Evolutionary conservation across 2,113 vertebrate species (phyloP), one percentile per base, ranked within the genome.

Genomic region (Melanotaenia duboulayi): DNA sequence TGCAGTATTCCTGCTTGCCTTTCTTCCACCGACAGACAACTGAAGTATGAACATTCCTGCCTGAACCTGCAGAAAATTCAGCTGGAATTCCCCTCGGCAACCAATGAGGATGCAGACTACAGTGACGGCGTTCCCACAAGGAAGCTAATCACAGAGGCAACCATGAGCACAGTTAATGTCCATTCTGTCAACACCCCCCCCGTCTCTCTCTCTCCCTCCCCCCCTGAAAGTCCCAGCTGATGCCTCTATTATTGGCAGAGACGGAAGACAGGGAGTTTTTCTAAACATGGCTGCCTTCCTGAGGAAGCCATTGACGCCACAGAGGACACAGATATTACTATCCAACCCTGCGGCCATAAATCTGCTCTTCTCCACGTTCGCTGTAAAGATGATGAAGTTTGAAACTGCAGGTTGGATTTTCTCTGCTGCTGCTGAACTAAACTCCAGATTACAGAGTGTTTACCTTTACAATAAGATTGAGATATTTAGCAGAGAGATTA

Each of bases 221-320:
- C 50, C 60, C 48, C 28, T 20, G 32, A 72, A 46, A 76, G 71
- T 77, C 81, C 44, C 78, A 85, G 81, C 78, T 82, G 86, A 86
- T 55, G 49, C 50, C 58, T 76, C 77, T 78, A 83, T 86, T 87
- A 87, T 75, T 84, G 71, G 75, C 57, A 58, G 76, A 17, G 40
- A 58, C 54, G 4, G 71, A 50, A 19, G 12, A 20, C 63, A 8
- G 60, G 35, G 49, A 50, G 66, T 5, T 58, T 32, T 48, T 81
- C 74, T 78, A 87, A 83, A 70, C 84, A 67, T 11, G 24, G 63
- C 32, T 37, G 24, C 68, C 54, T 65, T 84, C 67, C 58, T 19
- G 24, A 49, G 66, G 69, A 66, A 39, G 28, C 19, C 73, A 74
- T 56, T 17, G 78, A 80, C 60, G 69, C 69, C 64, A 37, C 3